Percentiles rank a stretch among this genome's conserved stretches.
Evolutionary conservation across 2,797 vertebrate species (phyloP).

Genomic region (Falco columbarius): DNA sequence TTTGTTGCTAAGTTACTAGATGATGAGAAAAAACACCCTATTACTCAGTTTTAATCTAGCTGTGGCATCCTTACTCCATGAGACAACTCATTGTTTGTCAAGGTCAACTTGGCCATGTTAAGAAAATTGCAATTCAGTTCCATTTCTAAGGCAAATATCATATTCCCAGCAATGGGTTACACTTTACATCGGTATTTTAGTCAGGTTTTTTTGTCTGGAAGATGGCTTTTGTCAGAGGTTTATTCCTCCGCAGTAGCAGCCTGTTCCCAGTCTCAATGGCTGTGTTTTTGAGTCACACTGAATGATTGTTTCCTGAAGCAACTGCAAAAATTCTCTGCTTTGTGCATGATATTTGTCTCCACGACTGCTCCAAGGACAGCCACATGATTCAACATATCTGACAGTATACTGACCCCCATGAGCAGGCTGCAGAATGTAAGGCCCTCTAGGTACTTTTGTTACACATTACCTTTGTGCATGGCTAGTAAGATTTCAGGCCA

Average conservation of each 20-base stretch:
- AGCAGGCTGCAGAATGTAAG: neutral
- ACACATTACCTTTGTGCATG: neutral
- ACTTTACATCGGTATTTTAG: neutral
- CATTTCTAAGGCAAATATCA: neutral
- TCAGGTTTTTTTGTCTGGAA: neutral
- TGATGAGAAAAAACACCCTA: neutral
- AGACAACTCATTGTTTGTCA: neutral
- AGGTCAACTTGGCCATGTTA: neutral
- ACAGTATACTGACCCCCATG: too few relatives aligned
- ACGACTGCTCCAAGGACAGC: neutral
- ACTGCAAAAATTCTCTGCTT: neutral
- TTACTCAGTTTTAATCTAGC: neutral
- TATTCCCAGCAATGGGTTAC: neutral
- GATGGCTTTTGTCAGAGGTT: neutral
- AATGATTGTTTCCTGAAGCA: neutral
- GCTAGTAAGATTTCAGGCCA: neutral
- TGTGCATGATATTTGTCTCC: neutral
- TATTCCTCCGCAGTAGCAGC: neutral
- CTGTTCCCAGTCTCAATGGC: neutral
- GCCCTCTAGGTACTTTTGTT: neutral
- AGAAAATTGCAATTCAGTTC: conserved; percentile 1
- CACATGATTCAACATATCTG: neutral
- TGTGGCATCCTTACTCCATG: neutral
- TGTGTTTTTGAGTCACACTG: neutral
- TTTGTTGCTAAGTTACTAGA: neutral